Evolutionary conservation across 2,888 invertebrate genomes (phyloP).

Genomic region (Merodon equestris): DNA sequence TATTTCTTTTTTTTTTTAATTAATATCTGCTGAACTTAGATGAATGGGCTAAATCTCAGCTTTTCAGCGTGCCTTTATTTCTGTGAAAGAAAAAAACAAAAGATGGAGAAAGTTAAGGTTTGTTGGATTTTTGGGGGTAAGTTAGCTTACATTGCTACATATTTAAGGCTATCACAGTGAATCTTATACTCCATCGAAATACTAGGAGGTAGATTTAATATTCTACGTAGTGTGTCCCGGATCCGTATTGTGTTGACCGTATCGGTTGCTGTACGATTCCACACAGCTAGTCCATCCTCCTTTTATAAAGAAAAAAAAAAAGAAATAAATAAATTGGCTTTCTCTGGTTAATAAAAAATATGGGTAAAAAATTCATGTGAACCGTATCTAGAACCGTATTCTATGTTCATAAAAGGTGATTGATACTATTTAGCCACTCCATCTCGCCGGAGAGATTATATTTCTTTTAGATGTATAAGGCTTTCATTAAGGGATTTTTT

Average conservation of each 20-base stretch:
- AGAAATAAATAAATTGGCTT: slow-evolving; percentile 12
- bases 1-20: slow-evolving; percentile 33
- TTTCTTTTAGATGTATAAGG: too few relatives aligned
- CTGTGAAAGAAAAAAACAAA: slow-evolving; percentile 72
- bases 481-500: too few relatives aligned
- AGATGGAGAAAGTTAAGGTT: not conserved
- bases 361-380: not conserved
- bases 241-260: slow-evolving; percentile 92
- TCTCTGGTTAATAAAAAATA: not conserved
- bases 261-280: slow-evolving; percentile 97
- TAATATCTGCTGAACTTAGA: slow-evolving; percentile 63
- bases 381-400: too few relatives aligned
- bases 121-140: not conserved
- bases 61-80: slow-evolving; percentile 78
- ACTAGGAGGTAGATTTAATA: slow-evolving; percentile 95
- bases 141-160: slow-evolving; percentile 79
- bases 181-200: slow-evolving; percentile 97
- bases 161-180: slow-evolving; percentile 90
- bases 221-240: slow-evolving; percentile 95
- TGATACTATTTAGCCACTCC: too few relatives aligned
- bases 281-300: slow-evolving; percentile 97
- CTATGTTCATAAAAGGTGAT: too few relatives aligned
- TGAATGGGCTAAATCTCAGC: slow-evolving; percentile 76
- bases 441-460: too few relatives aligned
- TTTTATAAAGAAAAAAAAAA: slow-evolving; percentile 74